These are phyloP conservation scores for Acrossocheilus wenchowensis DNA, from an alignment of 2,797 vertebrate genomes.

Conservation along the genomic window DNA sequence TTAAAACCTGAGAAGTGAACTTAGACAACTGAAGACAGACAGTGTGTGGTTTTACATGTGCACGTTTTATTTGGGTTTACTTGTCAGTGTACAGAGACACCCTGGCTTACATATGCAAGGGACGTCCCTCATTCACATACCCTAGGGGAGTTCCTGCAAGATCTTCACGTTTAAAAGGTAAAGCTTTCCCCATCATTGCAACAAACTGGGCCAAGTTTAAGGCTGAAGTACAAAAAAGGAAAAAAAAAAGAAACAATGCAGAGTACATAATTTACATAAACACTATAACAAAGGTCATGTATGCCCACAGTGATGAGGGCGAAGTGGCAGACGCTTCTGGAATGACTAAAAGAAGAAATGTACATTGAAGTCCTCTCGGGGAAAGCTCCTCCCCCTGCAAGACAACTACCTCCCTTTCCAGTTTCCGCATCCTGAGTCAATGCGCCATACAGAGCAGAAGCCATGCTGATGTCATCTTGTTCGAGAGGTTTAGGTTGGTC, in stretches of 20 bases:
- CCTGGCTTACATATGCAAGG: slow-evolving; percentile 49
- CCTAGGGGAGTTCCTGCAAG: slow-evolving; percentile 59
- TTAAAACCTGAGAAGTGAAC: not conserved
- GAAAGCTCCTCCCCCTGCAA: slow-evolving; percentile 69
- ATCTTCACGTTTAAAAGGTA: slow-evolving; percentile 75
- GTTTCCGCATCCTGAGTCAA: slow-evolving; percentile 84
- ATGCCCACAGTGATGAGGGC: slow-evolving; percentile 84
- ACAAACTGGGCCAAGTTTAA: slow-evolving; percentile 89
- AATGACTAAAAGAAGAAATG: slow-evolving; percentile 87
- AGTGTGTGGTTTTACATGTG: slow-evolving; percentile 84
- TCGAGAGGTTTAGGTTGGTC: slow-evolving; percentile 66
- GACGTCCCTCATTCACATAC: slow-evolving; percentile 73
- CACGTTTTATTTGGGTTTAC: slow-evolving; percentile 91
- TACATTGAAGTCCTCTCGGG: slow-evolving; percentile 78
- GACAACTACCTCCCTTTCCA: slow-evolving; percentile 79
- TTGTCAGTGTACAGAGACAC: slow-evolving; percentile 84
- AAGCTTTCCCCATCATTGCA: slow-evolving; percentile 79
- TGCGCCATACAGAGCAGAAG: slow-evolving; percentile 83
- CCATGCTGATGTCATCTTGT: slow-evolving; percentile 85
- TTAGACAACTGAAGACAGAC: not conserved
- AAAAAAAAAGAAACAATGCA: slow-evolving; percentile 63
- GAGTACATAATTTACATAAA: slow-evolving; percentile 96
- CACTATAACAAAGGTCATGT: slow-evolving; percentile 80
- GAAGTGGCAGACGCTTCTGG: slow-evolving; percentile 88
- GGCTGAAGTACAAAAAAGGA: slow-evolving; percentile 89